Evolutionary conservation across 2,888 invertebrate genomes (phyloP).

Genomic region (Caenorhabditis japonica): DNA sequence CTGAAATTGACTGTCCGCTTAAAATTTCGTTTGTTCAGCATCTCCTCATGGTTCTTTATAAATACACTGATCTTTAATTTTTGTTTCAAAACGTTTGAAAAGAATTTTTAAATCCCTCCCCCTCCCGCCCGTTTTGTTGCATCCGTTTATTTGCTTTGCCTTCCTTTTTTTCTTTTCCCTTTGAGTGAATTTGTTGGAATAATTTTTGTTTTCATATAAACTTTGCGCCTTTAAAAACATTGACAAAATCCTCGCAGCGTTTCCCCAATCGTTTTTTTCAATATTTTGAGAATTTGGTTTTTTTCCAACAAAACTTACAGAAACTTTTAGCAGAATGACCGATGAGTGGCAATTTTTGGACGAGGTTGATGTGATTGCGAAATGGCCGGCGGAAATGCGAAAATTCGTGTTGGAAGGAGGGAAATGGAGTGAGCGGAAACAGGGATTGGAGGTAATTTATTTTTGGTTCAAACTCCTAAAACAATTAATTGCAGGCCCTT

Average conservation of each 20-base stretch:
- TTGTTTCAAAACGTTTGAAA: not conserved
- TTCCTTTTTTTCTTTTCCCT: constrained; percentile 3
- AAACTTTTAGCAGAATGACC: constrained; percentile 3
- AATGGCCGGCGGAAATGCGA: constrained; percentile 54
- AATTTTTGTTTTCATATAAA: not conserved
- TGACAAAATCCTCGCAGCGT: too few relatives aligned
- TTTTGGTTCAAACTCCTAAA: not conserved
- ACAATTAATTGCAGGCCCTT: constrained; percentile 43
- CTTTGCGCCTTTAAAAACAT: constrained; percentile 1
- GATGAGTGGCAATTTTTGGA: constrained; percentile 59
- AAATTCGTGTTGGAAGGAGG: constrained; percentile 48
- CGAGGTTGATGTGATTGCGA: constrained; percentile 56
- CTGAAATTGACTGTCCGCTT: not conserved
- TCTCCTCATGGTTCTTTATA: constrained; percentile 13
- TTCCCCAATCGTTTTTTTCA: not conserved
- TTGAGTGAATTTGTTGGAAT: not conserved
- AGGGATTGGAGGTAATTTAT: constrained; percentile 56
- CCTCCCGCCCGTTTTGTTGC: too few relatives aligned
- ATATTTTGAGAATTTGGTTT: constrained; percentile 4
- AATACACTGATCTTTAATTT: constrained; percentile 2
- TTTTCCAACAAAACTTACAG: not conserved
- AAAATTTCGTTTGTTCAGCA: constrained; percentile 6
- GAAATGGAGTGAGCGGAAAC: constrained; percentile 64
- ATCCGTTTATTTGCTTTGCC: not conserved
- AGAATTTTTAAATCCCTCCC: constrained; percentile 6